Conservation (phyloP, 2,113 vertebrate species). For the Felis catus region F.catus_Fca126_mat1.0 CM031424.1:37793001-37793500, state of each 20-base stretch:
- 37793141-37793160: background rate
- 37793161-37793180: background rate
- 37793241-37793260: background rate
- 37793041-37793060: background rate
- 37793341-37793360: background rate
- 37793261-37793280: background rate
- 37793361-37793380: background rate
- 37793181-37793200: background rate
- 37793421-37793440: background rate
- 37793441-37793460: background rate
- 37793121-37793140: background rate
- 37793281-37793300: background rate
- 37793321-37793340: background rate
- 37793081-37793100: background rate
- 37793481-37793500: background rate
- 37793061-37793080: background rate
- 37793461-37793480: background rate
- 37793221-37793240: background rate
- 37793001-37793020: background rate
- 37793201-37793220: background rate
- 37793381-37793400: background rate
- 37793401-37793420: background rate
- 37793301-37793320: background rate
- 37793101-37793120: background rate
- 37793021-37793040: background rate